Evolutionary conservation across 2,797 vertebrate genomes (phyloP).

Genomic region (Coccyzus lansbergi): DNA sequence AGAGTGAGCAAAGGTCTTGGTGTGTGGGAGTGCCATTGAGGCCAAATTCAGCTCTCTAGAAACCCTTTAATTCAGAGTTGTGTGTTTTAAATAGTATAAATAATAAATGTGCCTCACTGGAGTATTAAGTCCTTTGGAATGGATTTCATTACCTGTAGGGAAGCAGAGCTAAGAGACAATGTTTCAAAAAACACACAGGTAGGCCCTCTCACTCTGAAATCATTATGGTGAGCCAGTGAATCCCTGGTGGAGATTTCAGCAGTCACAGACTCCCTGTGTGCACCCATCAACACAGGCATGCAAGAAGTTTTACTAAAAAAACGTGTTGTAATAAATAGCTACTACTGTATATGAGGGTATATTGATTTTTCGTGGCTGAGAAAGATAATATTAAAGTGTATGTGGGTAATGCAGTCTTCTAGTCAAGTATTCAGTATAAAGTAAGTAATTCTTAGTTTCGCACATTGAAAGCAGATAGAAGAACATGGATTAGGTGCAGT

Average conservation of each 20-base stretch:
- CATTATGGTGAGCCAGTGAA: not conserved
- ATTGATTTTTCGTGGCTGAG: not conserved
- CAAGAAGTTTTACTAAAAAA: no score
- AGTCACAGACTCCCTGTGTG: not conserved
- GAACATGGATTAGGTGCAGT: not conserved
- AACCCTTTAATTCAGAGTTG: not conserved
- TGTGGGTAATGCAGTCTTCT: not conserved
- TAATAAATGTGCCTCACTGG: not conserved
- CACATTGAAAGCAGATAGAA: not conserved
- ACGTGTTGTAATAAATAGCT: not conserved
- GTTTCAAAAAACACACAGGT: not conserved
- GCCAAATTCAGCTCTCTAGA: not conserved
- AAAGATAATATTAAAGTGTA: not conserved
- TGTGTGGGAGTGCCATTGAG: not conserved
- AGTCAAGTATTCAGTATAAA: not conserved
- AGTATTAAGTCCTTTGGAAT: accelerated
- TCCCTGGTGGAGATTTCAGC: not conserved
- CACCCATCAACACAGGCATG: not conserved
- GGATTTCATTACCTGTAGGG: not conserved
- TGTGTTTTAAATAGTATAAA: not conserved
- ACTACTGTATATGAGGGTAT: not conserved
- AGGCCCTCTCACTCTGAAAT: not conserved
- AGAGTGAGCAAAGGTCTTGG: not conserved
- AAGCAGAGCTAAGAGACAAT: not conserved
- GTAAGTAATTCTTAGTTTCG: not conserved